These are phyloP conservation scores for Crocallis elinguaria DNA, from an alignment of 2,888 invertebrate genomes.

Conservation along the genomic window DNA sequence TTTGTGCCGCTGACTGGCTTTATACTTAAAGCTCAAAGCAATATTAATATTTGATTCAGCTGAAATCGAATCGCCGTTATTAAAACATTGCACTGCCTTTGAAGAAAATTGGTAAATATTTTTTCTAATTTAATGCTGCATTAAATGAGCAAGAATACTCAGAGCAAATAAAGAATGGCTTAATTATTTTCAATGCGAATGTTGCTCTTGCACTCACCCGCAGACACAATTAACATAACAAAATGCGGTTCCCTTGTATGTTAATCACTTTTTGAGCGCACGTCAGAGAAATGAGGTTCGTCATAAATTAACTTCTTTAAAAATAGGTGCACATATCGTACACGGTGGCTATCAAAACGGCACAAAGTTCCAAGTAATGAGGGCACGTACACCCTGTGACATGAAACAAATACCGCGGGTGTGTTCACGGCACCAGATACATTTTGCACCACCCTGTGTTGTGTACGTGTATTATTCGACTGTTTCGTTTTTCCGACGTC, in stretches of 20 bases:
- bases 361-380: constrained; percentile 59
- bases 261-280: constrained; percentile 10
- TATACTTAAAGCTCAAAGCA: constrained; percentile 34
- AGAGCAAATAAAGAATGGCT: not conserved
- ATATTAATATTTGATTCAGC: constrained; percentile 30
- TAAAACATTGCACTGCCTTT: constrained; percentile 6
- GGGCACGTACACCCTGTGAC: constrained; percentile 64
- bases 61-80: constrained; percentile 12
- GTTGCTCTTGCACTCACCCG: not conserved
- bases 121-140: not conserved
- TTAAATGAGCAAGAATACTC: not conserved
- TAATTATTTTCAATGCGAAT: not conserved
- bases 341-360: constrained; percentile 34
- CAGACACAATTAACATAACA: constrained; percentile 9
- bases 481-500: constrained; percentile 44
- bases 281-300: constrained; percentile 12
- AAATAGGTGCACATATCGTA: constrained; percentile 28
- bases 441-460: constrained; percentile 50
- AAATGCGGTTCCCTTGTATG: constrained; percentile 9
- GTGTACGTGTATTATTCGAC: constrained; percentile 45
- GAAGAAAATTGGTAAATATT: not conserved
- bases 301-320: constrained; percentile 28
- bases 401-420: constrained; percentile 65
- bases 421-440: constrained; percentile 52
- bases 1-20: constrained; percentile 49